Base-by-base conservation (phyloP, 2,888 invertebrate species). In the Listrodromus nycthemerus region DNA sequence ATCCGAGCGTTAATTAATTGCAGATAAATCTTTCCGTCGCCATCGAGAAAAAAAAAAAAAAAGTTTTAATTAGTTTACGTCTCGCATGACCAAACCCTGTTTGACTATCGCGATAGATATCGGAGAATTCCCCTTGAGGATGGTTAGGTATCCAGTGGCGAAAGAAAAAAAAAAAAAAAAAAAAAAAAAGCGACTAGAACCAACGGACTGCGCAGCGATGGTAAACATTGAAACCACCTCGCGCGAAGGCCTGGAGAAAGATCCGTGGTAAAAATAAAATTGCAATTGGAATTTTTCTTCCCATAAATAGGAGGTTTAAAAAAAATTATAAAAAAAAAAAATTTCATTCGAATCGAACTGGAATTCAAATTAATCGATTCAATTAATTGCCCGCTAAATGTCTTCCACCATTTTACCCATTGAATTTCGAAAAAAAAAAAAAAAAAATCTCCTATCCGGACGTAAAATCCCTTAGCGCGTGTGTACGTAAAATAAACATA, bases 101-200 rank as follows among this genome's bases (percentile, higher is more conserved):
- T 41, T n/a, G 19, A 48, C 48, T 30, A 77, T 27, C 45, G 33
- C 65, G 76, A 8, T 37, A 2, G 52, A 45, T 69, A 77, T 77
- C 76, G 58, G 55, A 41, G 58, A 27, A 55, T 76, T 50, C 65
- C 30, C 55, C 21, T 21, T 33, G 33, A 8, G 63, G 45, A 52
- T 37, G 41, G 61, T 48, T 37, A 10, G 37, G 61, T 69, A 76
- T 81, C 45, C 52, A 70, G 70, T 81, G 66, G 66, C 71, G 65
- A 70, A 70, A 61, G n/a, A 52, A 50, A 50, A 19, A 52, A 80
- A 80, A n/a, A n/a, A n/a, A n/a, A n/a, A n/a, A n/a, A n/a, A n/a
- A n/a, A n/a, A n/a, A n/a, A n/a, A n/a, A n/a, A n/a, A n/a, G n/a
- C n/a, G n/a, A 69, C 70, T 19, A 76, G 55, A 81, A 66, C 70